These are phyloP conservation scores for Conus canariensis DNA, from an alignment of 2,888 invertebrate genomes.

Conservation along the genomic window DNA sequence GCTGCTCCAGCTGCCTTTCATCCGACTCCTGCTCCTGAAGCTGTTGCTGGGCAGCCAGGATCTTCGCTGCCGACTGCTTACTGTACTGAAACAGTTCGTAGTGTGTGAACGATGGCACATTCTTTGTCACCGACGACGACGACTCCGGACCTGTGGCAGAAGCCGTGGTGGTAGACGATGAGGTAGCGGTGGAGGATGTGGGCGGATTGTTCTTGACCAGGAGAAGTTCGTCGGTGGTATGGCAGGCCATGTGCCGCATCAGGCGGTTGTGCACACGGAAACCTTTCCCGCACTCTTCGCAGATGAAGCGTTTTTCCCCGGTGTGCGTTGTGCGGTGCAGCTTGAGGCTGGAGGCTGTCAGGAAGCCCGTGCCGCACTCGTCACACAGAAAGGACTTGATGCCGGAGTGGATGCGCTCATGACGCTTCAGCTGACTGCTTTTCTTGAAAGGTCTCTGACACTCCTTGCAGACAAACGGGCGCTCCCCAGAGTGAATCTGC, in stretches of 20 bases:
- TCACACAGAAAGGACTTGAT: conserved; percentile 30
- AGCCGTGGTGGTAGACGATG: neutral
- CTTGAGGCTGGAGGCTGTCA: conserved; percentile 30
- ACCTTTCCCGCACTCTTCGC: conserved; percentile 31
- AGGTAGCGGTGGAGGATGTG: neutral
- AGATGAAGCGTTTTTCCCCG: conserved; percentile 28
- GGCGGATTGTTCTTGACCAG: conserved; percentile 17
- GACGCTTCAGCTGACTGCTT: conserved; percentile 26
- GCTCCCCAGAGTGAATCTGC: conserved; percentile 26
- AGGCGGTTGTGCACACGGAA: conserved; percentile 34
- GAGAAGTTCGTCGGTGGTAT: conserved; percentile 28
- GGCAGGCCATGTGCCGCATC: conserved; percentile 30
- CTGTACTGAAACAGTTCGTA: conserved; percentile 23
- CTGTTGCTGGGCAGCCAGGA: conserved; percentile 3
- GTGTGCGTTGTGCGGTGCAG: conserved; percentile 36
- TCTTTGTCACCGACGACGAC: neutral
- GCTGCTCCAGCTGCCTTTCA: neutral
- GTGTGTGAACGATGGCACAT: neutral
- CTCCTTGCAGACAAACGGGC: conserved; percentile 29
- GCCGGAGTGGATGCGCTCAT: conserved; percentile 28
- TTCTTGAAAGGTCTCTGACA: conserved; percentile 29
- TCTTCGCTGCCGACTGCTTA: conserved; percentile 9
- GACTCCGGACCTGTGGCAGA: neutral
- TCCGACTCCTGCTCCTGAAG: neutral
- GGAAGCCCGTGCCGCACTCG: conserved; percentile 30